Percentiles rank a stretch among this genome's conserved stretches.
phyloP scores from a whole-genome alignment of 2,888 invertebrate species.

The Melinaea menophilus region DNA sequence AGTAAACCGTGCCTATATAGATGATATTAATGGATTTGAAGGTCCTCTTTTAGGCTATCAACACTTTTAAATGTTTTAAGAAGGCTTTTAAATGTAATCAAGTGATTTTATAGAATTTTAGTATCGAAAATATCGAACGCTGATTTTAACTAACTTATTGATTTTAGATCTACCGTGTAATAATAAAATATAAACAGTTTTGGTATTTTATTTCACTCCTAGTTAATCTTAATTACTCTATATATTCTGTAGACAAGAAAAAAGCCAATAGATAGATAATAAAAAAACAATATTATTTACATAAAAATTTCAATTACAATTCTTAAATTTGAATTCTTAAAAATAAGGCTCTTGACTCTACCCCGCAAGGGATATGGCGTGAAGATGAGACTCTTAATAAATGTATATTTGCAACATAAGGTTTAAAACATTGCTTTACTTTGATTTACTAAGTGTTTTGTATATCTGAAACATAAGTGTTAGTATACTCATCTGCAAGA shows the following conservation, averaged over 20 bases:
- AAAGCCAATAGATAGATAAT: background rate
- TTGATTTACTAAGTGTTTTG: too few species aligned
- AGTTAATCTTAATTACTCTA: background rate
- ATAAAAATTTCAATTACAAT: too few species aligned
- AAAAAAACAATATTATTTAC: background rate
- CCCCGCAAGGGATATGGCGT: too few species aligned
- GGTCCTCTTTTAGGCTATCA: constrained; percentile 41
- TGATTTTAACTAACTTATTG: constrained; percentile 55
- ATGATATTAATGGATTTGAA: constrained; percentile 57
- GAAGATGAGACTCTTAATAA: too few species aligned
- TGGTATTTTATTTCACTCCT: constrained; percentile 10
- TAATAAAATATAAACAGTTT: constrained; percentile 37
- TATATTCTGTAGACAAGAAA: background rate
- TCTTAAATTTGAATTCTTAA: background rate
- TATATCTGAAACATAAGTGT: too few species aligned
- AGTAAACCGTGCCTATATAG: constrained; percentile 45
- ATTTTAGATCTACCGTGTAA: constrained; percentile 50
- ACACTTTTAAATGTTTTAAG: constrained; percentile 38
- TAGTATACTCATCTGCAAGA: too few species aligned
- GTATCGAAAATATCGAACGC: constrained; percentile 46
- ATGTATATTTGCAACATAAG: too few species aligned
- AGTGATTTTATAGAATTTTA: constrained; percentile 55
- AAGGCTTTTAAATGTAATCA: constrained; percentile 47
- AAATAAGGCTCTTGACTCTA: too few species aligned
- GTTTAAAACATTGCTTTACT: too few species aligned